Percentiles rank a stretch among this genome's conserved stretches.
Evolutionary conservation across 2,888 invertebrate genomes (phyloP).

Genomic region (Mesorhabditis spiculigera): DNA sequence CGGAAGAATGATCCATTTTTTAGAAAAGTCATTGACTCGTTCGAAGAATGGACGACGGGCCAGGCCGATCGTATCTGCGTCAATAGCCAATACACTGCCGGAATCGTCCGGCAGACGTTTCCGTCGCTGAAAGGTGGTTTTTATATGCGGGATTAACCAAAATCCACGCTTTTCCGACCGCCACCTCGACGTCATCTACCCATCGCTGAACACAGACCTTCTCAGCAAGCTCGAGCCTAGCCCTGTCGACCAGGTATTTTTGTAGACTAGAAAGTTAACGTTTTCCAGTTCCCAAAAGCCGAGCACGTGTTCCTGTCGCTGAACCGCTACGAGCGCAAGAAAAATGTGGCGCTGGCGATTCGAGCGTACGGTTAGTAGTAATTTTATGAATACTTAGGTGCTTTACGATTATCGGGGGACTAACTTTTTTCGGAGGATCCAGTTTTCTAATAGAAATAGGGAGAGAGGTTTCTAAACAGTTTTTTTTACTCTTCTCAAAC

Average conservation of each 20-base stretch:
- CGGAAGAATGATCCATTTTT: background rate
- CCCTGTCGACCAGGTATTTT: background rate
- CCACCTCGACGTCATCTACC: constrained; percentile 83
- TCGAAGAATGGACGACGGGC: constrained; percentile 82
- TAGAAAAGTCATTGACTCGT: constrained; percentile 75
- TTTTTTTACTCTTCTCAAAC: too few species aligned
- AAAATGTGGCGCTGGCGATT: constrained; percentile 83
- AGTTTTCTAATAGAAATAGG: too few species aligned
- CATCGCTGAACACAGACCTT: constrained; percentile 79
- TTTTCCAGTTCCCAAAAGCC: constrained; percentile 39
- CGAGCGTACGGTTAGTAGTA: constrained; percentile 70
- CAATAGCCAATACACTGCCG: constrained; percentile 87
- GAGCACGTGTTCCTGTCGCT: constrained; percentile 78
- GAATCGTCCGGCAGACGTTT: constrained; percentile 38
- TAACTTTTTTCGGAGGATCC: too few species aligned
- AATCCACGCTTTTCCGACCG: constrained; percentile 61
- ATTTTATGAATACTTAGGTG: too few species aligned
- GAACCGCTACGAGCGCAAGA: constrained; percentile 94
- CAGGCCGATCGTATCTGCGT: constrained; percentile 85
- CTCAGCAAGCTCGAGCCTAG: constrained; percentile 49
- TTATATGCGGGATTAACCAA: constrained; percentile 7
- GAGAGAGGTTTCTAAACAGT: too few species aligned
- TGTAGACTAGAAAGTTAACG: too few species aligned
- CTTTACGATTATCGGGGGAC: too few species aligned
- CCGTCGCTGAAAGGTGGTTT: constrained; percentile 20